These are phyloP conservation scores for Bradypus variegatus DNA, from an alignment of 2,797 vertebrate species.

Conservation along the genomic window DNA sequence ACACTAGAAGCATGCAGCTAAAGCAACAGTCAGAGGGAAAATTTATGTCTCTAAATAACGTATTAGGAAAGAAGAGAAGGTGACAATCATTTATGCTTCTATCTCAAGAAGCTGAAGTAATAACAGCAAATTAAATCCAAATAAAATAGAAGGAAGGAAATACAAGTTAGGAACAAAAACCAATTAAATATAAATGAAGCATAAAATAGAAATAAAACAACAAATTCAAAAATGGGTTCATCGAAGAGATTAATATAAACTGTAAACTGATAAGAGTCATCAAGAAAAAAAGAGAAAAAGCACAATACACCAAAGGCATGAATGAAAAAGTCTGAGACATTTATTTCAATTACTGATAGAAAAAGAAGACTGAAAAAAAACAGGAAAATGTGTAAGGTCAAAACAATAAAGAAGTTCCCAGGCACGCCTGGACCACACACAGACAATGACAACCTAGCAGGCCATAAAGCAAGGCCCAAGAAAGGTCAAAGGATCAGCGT, in stretches of 20 bases:
- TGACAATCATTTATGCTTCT: too few species aligned
- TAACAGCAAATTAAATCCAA: not conserved
- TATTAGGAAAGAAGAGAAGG: too few species aligned
- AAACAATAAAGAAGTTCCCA: not conserved
- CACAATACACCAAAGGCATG: not conserved
- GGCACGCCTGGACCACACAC: rapidly evolving
- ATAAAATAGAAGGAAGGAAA: too few species aligned
- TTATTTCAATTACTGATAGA: too few species aligned
- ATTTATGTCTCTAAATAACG: too few species aligned
- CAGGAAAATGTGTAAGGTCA: too few species aligned
- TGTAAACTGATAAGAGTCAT: not conserved
- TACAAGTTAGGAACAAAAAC: too few species aligned
- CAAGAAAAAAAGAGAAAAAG: not conserved
- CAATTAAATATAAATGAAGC: not conserved
- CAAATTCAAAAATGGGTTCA: too few species aligned
- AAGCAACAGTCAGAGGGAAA: not conserved
- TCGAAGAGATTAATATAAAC: too few species aligned
- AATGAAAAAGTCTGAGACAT: not conserved
- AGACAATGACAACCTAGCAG: rapidly evolving
- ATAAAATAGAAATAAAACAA: not conserved
- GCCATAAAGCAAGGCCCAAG: not conserved
- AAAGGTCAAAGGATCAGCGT: too few species aligned
- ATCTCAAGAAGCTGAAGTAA: too few species aligned
- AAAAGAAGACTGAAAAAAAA: not conserved
- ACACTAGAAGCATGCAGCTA: not conserved